These are phyloP conservation scores for Apis florea DNA, from an alignment of 1,140 invertebrate genomes.

Conservation along the genomic window DNA sequence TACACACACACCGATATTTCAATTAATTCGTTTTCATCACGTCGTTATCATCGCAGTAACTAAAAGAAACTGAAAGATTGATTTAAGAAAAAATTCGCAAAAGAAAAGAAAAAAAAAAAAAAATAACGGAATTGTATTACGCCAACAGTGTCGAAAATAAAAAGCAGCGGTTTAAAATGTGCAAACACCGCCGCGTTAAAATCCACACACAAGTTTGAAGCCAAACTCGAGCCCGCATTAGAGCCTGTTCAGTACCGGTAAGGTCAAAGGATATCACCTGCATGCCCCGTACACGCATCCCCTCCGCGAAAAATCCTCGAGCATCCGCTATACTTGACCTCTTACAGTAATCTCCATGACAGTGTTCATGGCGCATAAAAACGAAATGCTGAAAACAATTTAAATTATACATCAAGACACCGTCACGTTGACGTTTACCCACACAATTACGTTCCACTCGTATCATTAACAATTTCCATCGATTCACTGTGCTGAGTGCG, in stretches of 20 bases:
- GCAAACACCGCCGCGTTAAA: neutral
- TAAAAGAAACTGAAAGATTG: neutral
- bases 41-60: too few species aligned
- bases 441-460: neutral
- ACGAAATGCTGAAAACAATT: slow-evolving; percentile 16
- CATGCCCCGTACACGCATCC: slow-evolving; percentile 37
- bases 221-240: slow-evolving; percentile 44
- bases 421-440: neutral
- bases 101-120: neutral
- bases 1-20: neutral
- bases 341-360: slow-evolving; percentile 34
- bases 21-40: neutral
- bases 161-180: slow-evolving; percentile 1
- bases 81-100: neutral
- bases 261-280: slow-evolving; percentile 55
- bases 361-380: slow-evolving; percentile 10
- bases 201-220: neutral
- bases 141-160: neutral
- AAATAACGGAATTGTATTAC: neutral
- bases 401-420: slow-evolving; percentile 19
- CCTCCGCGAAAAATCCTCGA: slow-evolving; percentile 37
- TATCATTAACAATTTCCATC: neutral
- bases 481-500: too few species aligned
- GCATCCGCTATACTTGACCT: slow-evolving; percentile 39
- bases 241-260: slow-evolving; percentile 40